A percentile compares a stretch with the other conserved stretches of the same genome.
Conservation (phyloP, 2,888 invertebrate species). For the Perithous albicinctus region DNA sequence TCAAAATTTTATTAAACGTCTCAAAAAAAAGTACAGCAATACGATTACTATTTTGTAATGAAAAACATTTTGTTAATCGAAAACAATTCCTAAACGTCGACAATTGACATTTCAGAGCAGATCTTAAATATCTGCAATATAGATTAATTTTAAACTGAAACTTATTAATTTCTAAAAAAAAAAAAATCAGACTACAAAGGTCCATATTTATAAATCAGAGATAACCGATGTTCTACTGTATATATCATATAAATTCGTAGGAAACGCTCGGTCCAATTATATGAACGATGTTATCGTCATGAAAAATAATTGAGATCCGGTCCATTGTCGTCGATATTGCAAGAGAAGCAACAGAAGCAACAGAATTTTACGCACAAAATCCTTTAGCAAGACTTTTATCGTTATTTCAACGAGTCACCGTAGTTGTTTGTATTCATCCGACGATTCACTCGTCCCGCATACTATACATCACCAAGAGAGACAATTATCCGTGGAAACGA, state of each 20-base stretch:
- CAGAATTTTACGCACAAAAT: background rate
- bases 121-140: too few species aligned
- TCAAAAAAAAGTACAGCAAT: too few species aligned
- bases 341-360: background rate
- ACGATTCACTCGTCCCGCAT: background rate
- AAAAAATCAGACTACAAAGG: too few species aligned
- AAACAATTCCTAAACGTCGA: too few species aligned
- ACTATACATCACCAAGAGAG: background rate
- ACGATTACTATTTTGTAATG: too few species aligned
- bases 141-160: too few species aligned
- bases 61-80: too few species aligned
- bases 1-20: too few species aligned
- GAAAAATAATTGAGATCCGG: background rate
- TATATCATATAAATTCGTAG: background rate
- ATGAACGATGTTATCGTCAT: background rate
- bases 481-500: constrained; percentile 27
- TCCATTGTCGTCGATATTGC: background rate
- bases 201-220: too few species aligned
- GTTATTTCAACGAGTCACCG: background rate
- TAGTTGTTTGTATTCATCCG: background rate
- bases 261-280: background rate
- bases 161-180: too few species aligned
- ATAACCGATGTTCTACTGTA: too few species aligned
- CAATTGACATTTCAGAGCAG: too few species aligned
- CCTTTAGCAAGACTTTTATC: background rate